Evolutionary conservation across 2,888 invertebrate species (phyloP).

Genomic region (Cosmia trapezina): DNA sequence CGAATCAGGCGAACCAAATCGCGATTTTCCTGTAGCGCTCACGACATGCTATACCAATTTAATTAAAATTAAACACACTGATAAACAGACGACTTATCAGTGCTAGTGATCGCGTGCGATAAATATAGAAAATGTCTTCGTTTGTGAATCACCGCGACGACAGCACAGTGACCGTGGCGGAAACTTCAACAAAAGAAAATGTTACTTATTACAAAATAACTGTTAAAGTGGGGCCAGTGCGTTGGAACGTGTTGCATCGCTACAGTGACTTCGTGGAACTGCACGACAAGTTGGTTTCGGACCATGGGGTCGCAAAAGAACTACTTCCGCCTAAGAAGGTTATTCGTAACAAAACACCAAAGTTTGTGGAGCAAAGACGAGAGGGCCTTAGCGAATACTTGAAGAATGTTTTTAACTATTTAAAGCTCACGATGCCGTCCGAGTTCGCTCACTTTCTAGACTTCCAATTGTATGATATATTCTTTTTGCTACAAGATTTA

Average conservation of each 20-base stretch:
- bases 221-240: conserved; percentile 92
- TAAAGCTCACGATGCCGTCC: conserved; percentile 95
- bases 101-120: conserved; percentile 28
- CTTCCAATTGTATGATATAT: conserved; percentile 97
- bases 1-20: conserved; percentile 1
- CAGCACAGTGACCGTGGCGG: conserved; percentile 92
- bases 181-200: conserved; percentile 91
- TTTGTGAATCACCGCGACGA: conserved; percentile 93
- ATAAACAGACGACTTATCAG: conserved; percentile 33
- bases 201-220: conserved; percentile 94
- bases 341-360: conserved; percentile 96
- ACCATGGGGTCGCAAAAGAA: conserved; percentile 95
- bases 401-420: conserved; percentile 93
- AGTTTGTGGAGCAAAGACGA: conserved; percentile 96
- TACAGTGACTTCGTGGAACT: conserved; percentile 97
- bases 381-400: conserved; percentile 95
- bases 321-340: conserved; percentile 98
- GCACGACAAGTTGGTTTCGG: conserved; percentile 95
- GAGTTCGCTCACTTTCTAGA: conserved; percentile 96
- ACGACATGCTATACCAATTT: conserved; percentile 44
- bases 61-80: conserved; percentile 39
- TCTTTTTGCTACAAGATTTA: conserved; percentile 95
- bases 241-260: conserved; percentile 96
- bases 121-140: conserved; percentile 92
- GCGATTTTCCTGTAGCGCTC: conserved; percentile 26